Evolutionary conservation across 2,888 invertebrate species (phyloP).

Genomic region (Tribolium freemani): DNA sequence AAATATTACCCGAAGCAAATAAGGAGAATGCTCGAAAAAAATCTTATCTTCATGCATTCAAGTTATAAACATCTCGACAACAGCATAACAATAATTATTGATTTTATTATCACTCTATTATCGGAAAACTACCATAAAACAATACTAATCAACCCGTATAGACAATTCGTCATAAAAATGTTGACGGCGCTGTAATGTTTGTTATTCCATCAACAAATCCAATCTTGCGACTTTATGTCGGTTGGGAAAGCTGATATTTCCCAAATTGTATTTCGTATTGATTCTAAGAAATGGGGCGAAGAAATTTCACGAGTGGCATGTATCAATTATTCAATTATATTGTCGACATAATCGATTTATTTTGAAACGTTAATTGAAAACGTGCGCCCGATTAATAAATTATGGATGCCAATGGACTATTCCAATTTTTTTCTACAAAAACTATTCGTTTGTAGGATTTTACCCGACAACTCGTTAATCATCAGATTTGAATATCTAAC

Average conservation of each 20-base stretch:
- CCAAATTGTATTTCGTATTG: neutral
- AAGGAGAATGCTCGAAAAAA: neutral
- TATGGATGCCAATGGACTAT: neutral
- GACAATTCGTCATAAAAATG: conserved; percentile 13
- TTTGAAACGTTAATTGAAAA: neutral
- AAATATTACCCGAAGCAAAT: neutral
- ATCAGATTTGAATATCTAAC: neutral
- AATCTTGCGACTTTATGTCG: neutral
- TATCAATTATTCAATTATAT: conserved; percentile 1
- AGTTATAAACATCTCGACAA: conserved; percentile 2
- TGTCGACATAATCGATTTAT: conserved; percentile 3
- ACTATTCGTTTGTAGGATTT: too few relatives aligned
- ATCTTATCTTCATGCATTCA: neutral
- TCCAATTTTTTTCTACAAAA: too few relatives aligned
- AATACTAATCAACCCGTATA: conserved; percentile 25
- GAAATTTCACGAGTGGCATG: conserved; percentile 1
- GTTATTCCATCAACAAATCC: conserved; percentile 3
- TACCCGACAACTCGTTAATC: neutral
- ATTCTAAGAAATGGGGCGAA: neutral
- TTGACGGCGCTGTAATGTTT: neutral
- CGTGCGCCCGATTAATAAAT: neutral
- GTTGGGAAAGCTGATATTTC: conserved; percentile 11
- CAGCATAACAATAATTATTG: conserved; percentile 18
- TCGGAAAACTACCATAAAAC: conserved; percentile 15
- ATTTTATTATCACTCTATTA: conserved; percentile 16